Evolutionary conservation across 1,140 invertebrate species (phyloP).

Genomic region (Drosophila mojavensis): DNA sequence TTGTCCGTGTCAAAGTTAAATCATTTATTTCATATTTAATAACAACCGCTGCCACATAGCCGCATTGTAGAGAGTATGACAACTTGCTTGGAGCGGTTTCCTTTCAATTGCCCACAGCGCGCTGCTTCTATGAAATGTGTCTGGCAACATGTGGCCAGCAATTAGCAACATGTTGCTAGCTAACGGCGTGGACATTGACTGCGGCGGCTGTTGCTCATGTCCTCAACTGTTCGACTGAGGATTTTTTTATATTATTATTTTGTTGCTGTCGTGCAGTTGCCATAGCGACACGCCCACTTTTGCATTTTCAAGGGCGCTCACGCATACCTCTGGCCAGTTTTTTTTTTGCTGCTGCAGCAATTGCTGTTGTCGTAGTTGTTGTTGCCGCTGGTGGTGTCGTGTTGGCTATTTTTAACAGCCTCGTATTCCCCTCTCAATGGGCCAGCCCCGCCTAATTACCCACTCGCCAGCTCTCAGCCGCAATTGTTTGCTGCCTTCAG

Average conservation of each 20-base stretch:
- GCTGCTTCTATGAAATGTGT: conserved; percentile 50
- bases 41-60: not conserved
- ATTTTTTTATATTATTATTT: conserved; percentile 1
- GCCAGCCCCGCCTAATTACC: conserved; percentile 37
- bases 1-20: too few species aligned
- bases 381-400: conserved; percentile 30
- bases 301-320: conserved; percentile 63
- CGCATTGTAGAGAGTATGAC: not conserved
- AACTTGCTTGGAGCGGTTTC: conserved; percentile 12
- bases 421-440: not conserved
- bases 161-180: conserved; percentile 39
- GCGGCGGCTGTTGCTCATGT: conserved; percentile 3
- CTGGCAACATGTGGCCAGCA: conserved; percentile 59
- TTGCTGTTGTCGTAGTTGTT: conserved; percentile 24
- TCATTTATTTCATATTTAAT: not conserved
- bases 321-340: conserved; percentile 28
- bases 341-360: conserved; percentile 21
- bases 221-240: not conserved
- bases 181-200: conserved; percentile 36
- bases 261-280: conserved; percentile 46
- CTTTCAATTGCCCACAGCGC: conserved; percentile 29
- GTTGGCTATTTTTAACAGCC: conserved; percentile 34
- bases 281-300: conserved; percentile 71
- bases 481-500: not conserved
- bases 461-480: not conserved